phyloP scores from a whole-genome alignment of 2,113 vertebrate genomes.

The Notarius quadriscutis region DNA sequence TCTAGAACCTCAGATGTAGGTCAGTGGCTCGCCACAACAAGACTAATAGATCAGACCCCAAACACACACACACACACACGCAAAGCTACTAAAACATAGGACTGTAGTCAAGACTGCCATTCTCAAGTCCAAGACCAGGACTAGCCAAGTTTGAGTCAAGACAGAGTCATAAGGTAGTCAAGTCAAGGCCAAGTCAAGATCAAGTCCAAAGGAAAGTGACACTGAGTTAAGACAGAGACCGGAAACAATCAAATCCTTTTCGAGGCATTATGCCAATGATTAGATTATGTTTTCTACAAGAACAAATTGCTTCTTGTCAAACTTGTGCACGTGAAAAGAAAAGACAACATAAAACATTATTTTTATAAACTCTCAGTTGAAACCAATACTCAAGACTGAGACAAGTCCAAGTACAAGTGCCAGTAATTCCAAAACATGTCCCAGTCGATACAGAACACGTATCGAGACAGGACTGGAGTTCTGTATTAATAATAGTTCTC shows the following conservation, averaged over 20 bases:
- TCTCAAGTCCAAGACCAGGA: not conserved
- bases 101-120: not conserved
- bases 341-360: not conserved
- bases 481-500: too few species aligned
- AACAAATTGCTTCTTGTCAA: not conserved
- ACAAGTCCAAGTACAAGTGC: not conserved
- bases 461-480: not conserved
- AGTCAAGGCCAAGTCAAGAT: not conserved
- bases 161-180: not conserved
- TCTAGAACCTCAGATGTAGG: conserved; percentile 27
- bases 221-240: not conserved
- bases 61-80: not conserved
- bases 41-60: conserved; percentile 4
- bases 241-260: not conserved
- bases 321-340: not conserved
- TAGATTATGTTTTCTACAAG: not conserved
- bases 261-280: not conserved
- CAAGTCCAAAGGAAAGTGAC: not conserved
- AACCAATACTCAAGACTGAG: not conserved
- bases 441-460: not conserved
- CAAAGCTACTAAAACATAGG: not conserved
- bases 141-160: not conserved
- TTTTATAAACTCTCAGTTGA: not conserved
- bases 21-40: conserved; percentile 5
- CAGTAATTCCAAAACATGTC: not conserved